phyloP scores from a whole-genome alignment of 2,113 vertebrate species.

The Oncorhynchus kisutch region DNA sequence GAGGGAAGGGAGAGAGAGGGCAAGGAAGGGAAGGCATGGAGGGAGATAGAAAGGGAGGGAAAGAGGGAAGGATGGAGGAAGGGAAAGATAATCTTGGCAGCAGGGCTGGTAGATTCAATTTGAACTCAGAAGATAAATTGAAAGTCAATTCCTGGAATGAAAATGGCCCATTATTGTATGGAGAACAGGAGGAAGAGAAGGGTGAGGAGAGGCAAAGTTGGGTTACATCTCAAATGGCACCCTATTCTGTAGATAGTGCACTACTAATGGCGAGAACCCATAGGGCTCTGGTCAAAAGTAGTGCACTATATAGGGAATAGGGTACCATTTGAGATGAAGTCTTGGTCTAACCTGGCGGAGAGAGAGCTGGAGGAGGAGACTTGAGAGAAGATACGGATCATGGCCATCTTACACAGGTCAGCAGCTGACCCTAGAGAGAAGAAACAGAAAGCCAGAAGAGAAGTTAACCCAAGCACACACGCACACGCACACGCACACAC shows the following conservation, averaged over 20 bases:
- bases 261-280: too few species aligned
- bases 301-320: constrained; percentile 61
- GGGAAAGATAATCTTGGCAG: background rate
- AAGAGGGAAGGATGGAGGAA: background rate
- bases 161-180: constrained; percentile 53
- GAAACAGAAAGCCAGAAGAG: background rate
- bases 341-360: constrained; percentile 79
- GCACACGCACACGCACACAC: background rate
- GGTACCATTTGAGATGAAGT: too few species aligned
- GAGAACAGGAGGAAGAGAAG: constrained; percentile 64
- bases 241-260: too few species aligned
- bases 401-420: constrained; percentile 93
- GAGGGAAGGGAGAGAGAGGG: background rate
- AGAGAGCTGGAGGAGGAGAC: constrained; percentile 71
- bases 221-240: too few species aligned
- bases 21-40: background rate
- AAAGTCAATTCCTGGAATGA: too few species aligned
- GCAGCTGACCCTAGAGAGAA: constrained; percentile 82
- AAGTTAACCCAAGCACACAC: constrained; percentile 8
- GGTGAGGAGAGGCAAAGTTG: constrained; percentile 34
- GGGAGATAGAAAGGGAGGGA: background rate
- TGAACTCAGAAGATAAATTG: too few species aligned
- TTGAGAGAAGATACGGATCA: constrained; percentile 82
- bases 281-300: constrained; percentile 27
- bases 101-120: too few species aligned